Percentiles rank a stretch among this genome's conserved stretches.
These are phyloP conservation scores for Zaprionus taronus DNA, from an alignment of 1,140 invertebrate species.

Conservation along the genomic window DNA sequence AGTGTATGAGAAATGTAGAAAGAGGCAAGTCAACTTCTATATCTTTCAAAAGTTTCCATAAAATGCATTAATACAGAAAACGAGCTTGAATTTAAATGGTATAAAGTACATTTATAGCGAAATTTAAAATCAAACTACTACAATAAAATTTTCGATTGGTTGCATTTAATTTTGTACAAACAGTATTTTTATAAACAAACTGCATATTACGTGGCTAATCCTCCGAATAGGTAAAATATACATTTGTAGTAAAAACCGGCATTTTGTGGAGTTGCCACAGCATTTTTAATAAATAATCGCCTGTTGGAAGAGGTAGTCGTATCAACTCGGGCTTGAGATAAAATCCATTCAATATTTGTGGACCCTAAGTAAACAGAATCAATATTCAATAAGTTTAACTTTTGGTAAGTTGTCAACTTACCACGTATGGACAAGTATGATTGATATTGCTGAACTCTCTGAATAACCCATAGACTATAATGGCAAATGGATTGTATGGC, in stretches of 20 bases:
- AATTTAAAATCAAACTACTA: too few species aligned
- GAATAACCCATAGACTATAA: neutral
- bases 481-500: constrained; percentile 12
- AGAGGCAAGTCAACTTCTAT: neutral
- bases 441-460: constrained; percentile 9
- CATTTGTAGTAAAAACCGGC: constrained; percentile 1
- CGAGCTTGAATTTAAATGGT: too few species aligned
- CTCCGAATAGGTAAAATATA: constrained; percentile 19
- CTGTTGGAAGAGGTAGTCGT: constrained; percentile 9
- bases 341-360: constrained; percentile 10
- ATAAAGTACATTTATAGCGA: too few species aligned
- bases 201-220: neutral
- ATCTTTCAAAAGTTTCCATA: neutral
- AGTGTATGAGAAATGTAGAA: too few species aligned
- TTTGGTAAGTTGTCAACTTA: too few species aligned
- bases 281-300: constrained; percentile 10
- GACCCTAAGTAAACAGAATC: neutral
- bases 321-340: constrained; percentile 15
- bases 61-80: too few species aligned
- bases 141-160: too few species aligned
- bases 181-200: too few species aligned
- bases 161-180: too few species aligned
- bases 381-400: too few species aligned
- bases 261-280: constrained; percentile 10
- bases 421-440: constrained; percentile 15